Percentiles rank a stretch among this genome's conserved stretches.
These are phyloP conservation scores for Metellina segmentata DNA, from an alignment of 2,888 invertebrate species.

Conservation along the genomic window DNA sequence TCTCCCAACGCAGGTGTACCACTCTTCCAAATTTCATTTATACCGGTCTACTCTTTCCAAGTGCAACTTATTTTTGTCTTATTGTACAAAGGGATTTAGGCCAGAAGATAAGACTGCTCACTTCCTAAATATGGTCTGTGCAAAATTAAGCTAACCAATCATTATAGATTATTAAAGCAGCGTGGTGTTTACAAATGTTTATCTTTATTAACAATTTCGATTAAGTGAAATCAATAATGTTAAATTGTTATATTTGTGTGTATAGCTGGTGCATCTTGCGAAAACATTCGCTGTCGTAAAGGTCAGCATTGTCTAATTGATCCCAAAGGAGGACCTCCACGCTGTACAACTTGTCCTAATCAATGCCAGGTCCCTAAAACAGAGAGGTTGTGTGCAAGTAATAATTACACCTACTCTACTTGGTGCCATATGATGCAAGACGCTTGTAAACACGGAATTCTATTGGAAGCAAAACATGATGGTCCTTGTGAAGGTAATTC, in stretches of 20 bases:
- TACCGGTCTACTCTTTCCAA: too few species aligned
- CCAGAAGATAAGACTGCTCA: too few species aligned
- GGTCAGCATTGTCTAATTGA: constrained; percentile 87
- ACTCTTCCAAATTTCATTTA: too few species aligned
- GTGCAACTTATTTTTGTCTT: too few species aligned
- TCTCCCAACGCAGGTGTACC: too few species aligned
- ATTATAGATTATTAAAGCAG: too few species aligned
- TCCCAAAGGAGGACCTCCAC: constrained; percentile 85
- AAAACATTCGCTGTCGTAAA: constrained; percentile 85
- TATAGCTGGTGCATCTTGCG: constrained; percentile 84
- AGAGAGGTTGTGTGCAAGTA: constrained; percentile 85
- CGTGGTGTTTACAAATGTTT: too few species aligned
- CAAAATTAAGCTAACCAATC: too few species aligned
- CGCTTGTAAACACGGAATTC: constrained; percentile 87
- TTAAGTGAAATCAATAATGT: too few species aligned
- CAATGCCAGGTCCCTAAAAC: constrained; percentile 76
- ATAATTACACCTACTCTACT: constrained; percentile 88
- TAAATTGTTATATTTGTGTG: background rate
- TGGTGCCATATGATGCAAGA: constrained; percentile 91
- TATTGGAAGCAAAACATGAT: constrained; percentile 86
- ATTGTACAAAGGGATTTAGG: too few species aligned
- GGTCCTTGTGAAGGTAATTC: constrained; percentile 80
- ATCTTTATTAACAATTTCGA: too few species aligned
- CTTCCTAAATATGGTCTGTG: too few species aligned
- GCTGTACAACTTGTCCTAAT: constrained; percentile 86